Evolutionary conservation across 2,113 vertebrate species (phyloP).

Genomic region (Caracal caracal): DNA sequence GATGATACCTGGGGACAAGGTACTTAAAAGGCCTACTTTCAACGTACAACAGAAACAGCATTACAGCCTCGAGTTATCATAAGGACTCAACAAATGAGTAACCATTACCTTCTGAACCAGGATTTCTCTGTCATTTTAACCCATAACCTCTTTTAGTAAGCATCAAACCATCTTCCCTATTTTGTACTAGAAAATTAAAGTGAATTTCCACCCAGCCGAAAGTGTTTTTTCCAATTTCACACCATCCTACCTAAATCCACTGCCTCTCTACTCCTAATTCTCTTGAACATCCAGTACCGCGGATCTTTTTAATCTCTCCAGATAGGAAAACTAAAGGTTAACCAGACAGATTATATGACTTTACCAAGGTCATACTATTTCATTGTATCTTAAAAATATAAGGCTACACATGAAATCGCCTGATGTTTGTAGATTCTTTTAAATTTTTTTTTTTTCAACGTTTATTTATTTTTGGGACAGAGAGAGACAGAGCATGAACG

Average conservation of each 20-base stretch:
- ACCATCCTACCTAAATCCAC: constrained; percentile 28
- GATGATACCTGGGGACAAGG: background rate
- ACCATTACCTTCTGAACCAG: background rate
- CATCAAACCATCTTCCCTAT: background rate
- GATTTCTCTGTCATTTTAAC: constrained; percentile 33
- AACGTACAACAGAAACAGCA: background rate
- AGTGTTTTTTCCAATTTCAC: background rate
- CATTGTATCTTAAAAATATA: background rate
- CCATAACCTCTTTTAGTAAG: background rate
- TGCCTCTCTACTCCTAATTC: background rate
- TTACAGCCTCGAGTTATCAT: background rate
- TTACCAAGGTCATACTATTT: constrained; percentile 44
- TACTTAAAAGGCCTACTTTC: background rate
- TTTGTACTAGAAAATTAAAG: constrained; percentile 41
- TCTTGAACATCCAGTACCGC: background rate
- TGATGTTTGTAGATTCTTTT: background rate
- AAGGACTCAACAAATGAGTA: background rate
- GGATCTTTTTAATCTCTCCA: background rate
- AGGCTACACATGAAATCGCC: background rate
- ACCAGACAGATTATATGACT: background rate
- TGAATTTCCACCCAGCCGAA: background rate
- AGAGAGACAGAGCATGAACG: too few species aligned
- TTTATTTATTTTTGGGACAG: too few species aligned
- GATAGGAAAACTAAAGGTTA: background rate
- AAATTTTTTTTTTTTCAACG: too few species aligned